Evolutionary conservation across 2,113 vertebrate species (phyloP).

Genomic region (Ivindomyrus marchei): DNA sequence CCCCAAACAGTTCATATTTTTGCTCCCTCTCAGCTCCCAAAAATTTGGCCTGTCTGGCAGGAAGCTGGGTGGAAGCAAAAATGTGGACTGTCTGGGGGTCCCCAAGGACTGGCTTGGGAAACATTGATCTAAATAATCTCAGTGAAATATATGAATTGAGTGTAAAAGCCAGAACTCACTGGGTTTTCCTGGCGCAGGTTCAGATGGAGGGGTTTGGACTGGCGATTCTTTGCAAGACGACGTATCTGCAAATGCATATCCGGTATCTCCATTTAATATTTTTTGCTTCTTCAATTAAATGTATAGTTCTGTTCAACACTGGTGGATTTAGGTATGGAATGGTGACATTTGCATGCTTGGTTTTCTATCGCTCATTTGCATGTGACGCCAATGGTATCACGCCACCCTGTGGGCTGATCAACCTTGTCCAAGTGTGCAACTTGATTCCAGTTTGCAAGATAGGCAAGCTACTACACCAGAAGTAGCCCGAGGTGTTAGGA

Average conservation of each 20-base stretch:
- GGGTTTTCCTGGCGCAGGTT: slow-evolving; percentile 35
- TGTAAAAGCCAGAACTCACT: slow-evolving; percentile 35
- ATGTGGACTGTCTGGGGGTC: not conserved
- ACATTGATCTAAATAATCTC: not conserved
- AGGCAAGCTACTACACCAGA: not conserved
- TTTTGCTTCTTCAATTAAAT: not conserved
- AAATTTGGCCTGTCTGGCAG: not conserved
- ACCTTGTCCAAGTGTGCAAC: not conserved
- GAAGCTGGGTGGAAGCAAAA: not conserved
- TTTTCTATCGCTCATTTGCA: not conserved
- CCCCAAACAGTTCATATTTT: not conserved
- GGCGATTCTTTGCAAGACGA: slow-evolving; percentile 17
- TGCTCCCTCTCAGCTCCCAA: not conserved
- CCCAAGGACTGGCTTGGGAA: not conserved
- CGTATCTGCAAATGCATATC: slow-evolving; percentile 29
- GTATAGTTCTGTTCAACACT: not conserved
- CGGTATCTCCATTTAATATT: not conserved
- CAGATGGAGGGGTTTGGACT: slow-evolving; percentile 15
- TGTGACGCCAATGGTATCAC: not conserved
- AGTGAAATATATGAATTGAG: not conserved
- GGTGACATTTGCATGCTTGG: not conserved
- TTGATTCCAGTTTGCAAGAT: not conserved
- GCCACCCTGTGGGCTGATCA: not conserved
- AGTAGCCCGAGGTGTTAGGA: not conserved
- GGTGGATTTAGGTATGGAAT: not conserved